Base-by-base conservation (phyloP, 2,888 invertebrate genomes). In the Silvanus unidentatus region DNA sequence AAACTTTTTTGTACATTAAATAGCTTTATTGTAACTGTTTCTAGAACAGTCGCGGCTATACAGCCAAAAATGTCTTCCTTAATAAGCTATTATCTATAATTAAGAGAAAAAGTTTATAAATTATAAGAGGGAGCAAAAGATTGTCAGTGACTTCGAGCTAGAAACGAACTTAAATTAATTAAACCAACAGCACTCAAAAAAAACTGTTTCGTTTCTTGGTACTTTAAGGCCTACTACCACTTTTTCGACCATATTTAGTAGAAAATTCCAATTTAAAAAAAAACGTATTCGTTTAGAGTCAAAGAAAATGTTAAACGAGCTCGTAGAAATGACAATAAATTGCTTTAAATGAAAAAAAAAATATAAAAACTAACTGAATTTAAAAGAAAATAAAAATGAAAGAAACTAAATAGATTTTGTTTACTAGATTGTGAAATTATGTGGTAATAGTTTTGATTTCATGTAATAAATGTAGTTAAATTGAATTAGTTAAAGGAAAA, bases 51-150 rank as follows among this genome's bases (percentile, higher is more conserved):
- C 60, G 65, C 64, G 66, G 66, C 65, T 60, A n/a, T 32, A 32
- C 3, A 61, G 67, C 69, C 67, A 69, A 69, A 69, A 65, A 69
- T 69, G 70, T 70, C 70, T 70, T 70, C 70, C 70, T 69, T 67
- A 66, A 63, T 51, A 54, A 59, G 62, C 63, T 63, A 63, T 58
- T 62, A 58, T 63, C 61, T 59, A 58, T 59, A 58, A 56, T 57
- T 62, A 63, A 62, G 66, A 63, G 64, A 64, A 63, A 63, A 65
- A 65, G 8, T 8, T 32, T 32, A 5, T 9, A 4, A 11, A n/a
- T 32, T 15, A 11, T 37, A 16, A 15, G 13, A 35, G 37, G 16
- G 66, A 64, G 63, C 64, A 63, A 64, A 64, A 65, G 55, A 60
- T 63, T 64, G 63, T 64, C 66, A 63, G 13, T 32, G n/a, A 32